A percentile compares a stretch with the other conserved stretches of the same genome.
phyloP scores from a whole-genome alignment of 2,797 vertebrate species.

The Pseudomugil tenellus region DNA sequence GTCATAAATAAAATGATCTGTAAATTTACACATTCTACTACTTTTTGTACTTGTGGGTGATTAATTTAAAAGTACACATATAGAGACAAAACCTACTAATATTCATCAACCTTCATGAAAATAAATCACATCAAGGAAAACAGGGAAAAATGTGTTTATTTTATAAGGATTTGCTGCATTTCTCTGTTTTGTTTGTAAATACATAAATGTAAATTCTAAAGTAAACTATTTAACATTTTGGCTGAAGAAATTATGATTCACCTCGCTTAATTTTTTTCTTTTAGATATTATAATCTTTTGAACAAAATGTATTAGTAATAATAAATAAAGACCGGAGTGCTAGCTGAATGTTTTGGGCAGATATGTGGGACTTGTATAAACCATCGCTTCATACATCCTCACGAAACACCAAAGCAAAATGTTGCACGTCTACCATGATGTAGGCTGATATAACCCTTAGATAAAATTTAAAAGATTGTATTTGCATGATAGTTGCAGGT shows the following conservation, averaged over 20 bases:
- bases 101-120: too few species aligned
- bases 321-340: background rate
- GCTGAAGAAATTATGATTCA: too few species aligned
- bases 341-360: background rate
- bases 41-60: too few species aligned
- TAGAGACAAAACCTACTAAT: background rate
- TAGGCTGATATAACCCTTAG: too few species aligned
- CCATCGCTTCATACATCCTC: background rate
- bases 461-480: background rate
- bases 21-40: too few species aligned
- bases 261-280: background rate
- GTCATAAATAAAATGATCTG: constrained; percentile 4
- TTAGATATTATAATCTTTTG: background rate
- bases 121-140: too few species aligned
- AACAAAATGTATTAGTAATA: background rate
- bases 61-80: too few species aligned
- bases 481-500: background rate
- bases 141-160: background rate
- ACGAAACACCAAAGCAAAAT: background rate
- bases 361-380: background rate
- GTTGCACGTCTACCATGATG: too few species aligned
- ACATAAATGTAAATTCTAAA: too few species aligned
- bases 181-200: background rate
- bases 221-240: too few species aligned
- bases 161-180: background rate